Conservation (phyloP, 2,797 vertebrate genomes). For the Acanthis flammea region DNA sequence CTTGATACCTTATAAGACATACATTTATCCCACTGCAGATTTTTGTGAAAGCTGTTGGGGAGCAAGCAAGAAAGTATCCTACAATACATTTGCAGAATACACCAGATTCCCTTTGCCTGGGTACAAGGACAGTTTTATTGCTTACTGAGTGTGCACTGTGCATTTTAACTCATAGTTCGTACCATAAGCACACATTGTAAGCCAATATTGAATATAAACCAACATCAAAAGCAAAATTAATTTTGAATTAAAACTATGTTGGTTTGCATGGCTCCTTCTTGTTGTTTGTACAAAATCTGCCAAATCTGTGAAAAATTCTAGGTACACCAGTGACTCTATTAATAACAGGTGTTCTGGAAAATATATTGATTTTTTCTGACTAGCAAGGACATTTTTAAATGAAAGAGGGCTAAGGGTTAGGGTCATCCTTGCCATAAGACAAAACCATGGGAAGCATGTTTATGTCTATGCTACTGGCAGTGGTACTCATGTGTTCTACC, state of each 20-base stretch:
- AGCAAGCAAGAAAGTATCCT: background rate
- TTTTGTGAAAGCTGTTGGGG: background rate
- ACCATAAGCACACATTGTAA: background rate
- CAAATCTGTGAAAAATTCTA: background rate
- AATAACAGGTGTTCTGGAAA: background rate
- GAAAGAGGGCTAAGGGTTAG: slow-evolving; percentile 23
- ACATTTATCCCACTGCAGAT: background rate
- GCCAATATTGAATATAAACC: background rate
- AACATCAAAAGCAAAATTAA: background rate
- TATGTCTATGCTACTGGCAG: background rate
- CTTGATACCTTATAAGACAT: background rate
- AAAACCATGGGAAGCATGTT: background rate
- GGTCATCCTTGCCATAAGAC: background rate
- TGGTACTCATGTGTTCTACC: slow-evolving; percentile 8
- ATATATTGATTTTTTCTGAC: background rate
- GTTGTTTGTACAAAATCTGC: background rate
- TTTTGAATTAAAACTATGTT: background rate
- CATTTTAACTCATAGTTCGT: background rate
- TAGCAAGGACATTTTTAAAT: slow-evolving; percentile 16
- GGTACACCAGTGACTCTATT: background rate
- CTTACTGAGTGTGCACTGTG: background rate
- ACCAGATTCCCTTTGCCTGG: background rate
- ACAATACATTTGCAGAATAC: background rate
- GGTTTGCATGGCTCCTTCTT: background rate
- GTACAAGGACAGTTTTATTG: background rate